Percentiles rank a stretch among this genome's conserved stretches.
Conservation (phyloP, 2,888 invertebrate genomes). For the Adelphocoris suturalis region DNA sequence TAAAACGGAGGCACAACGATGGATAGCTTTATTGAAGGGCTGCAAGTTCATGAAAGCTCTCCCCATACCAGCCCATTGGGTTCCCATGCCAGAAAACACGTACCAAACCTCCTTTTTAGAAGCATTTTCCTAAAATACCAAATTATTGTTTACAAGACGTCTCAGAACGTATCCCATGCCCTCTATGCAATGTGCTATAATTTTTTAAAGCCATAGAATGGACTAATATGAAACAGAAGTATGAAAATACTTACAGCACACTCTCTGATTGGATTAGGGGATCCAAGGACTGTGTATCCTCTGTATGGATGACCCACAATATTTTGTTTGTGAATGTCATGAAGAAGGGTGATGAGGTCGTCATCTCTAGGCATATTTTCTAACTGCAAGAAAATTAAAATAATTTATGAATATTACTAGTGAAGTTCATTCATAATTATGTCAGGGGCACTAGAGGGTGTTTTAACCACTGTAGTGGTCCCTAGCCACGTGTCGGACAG, state of each 20-base stretch:
- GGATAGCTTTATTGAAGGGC: slow-evolving; percentile 88
- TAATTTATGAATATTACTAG: too few relatives aligned
- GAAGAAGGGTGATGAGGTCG: slow-evolving; percentile 88
- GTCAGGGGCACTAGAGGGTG: too few relatives aligned
- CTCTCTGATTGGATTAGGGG: slow-evolving; percentile 80
- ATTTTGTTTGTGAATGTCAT: slow-evolving; percentile 85
- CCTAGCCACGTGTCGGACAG: too few relatives aligned
- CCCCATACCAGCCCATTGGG: slow-evolving; percentile 98
- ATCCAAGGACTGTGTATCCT: slow-evolving; percentile 88
- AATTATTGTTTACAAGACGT: too few relatives aligned
- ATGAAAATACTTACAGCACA: slow-evolving; percentile 78
- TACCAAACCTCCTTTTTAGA: slow-evolving; percentile 93
- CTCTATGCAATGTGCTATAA: too few relatives aligned
- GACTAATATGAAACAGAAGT: too few relatives aligned
- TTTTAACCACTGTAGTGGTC: too few relatives aligned
- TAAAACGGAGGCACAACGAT: slow-evolving; percentile 85
- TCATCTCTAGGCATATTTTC: slow-evolving; percentile 81
- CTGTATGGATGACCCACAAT: slow-evolving; percentile 89
- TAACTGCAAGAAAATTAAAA: slow-evolving; percentile 75
- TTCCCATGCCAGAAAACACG: slow-evolving; percentile 98
- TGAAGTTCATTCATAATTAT: too few relatives aligned
- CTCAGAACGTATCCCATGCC: too few relatives aligned
- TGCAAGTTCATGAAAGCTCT: slow-evolving; percentile 91
- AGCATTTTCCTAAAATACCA: slow-evolving; percentile 76
- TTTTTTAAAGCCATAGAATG: too few relatives aligned